A percentile compares a stretch with the other conserved stretches of the same genome.
These are phyloP conservation scores for Pecten maximus DNA, from an alignment of 2,888 invertebrate genomes.

Conservation along the genomic window DNA sequence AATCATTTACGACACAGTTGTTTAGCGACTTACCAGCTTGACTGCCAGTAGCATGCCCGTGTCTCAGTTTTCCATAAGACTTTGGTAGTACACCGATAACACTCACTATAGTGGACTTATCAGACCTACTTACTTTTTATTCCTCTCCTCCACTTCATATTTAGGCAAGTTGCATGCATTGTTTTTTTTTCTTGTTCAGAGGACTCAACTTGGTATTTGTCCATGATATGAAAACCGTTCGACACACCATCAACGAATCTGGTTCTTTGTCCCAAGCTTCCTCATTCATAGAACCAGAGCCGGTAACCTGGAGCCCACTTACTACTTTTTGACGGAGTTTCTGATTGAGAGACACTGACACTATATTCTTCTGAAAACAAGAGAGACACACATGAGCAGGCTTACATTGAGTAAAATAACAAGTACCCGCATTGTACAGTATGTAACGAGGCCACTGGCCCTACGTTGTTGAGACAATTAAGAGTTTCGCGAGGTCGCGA, in stretches of 20 bases:
- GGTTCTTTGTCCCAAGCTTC: background rate
- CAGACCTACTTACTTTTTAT: no score
- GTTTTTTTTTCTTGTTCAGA: no score
- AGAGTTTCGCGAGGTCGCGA: no score
- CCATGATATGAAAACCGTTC: slow-evolving; percentile 44
- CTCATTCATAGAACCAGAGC: background rate
- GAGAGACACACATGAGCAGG: slow-evolving; percentile 45
- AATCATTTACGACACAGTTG: no score
- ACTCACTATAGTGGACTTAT: no score
- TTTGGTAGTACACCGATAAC: slow-evolving; percentile 17
- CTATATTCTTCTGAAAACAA: background rate
- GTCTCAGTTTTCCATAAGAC: no score
- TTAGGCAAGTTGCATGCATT: no score
- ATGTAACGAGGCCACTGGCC: no score
- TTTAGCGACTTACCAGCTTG: no score
- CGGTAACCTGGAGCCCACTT: background rate
- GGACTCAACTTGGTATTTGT: background rate
- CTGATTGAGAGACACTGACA: background rate
- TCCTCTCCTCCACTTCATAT: no score
- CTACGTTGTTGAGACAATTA: no score
- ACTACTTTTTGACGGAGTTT: background rate
- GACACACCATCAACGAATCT: slow-evolving; percentile 39
- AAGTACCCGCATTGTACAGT: slow-evolving; percentile 44
- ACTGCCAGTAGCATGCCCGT: no score
- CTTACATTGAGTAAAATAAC: slow-evolving; percentile 46